phyloP scores from a whole-genome alignment of 1,140 invertebrate species.

The Trachymyrmex septentrionalis region DNA sequence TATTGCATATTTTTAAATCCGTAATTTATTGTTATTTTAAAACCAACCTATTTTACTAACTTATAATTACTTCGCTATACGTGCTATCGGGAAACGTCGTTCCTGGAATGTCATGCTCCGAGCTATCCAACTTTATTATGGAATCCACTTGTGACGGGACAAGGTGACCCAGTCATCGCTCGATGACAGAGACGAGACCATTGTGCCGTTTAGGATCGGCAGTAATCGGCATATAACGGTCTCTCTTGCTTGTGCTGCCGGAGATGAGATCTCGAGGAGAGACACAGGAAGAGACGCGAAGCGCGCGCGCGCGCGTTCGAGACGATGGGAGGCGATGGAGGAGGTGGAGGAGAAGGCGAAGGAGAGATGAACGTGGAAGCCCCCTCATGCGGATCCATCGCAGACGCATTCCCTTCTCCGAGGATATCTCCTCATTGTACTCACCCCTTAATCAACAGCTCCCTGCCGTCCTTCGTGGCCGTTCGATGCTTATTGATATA shows the following conservation, averaged over 20 bases:
- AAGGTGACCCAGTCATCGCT: conserved; percentile 74
- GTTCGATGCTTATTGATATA: conserved; percentile 84
- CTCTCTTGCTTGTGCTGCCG: conserved; percentile 58
- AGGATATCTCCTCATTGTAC: conserved; percentile 78
- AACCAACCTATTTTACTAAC: conserved; percentile 17
- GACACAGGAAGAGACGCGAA: conserved; percentile 48
- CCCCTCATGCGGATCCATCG: conserved; percentile 74
- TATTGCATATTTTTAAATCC: too few species aligned
- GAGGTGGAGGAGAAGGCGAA: neutral
- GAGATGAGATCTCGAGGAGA: conserved; percentile 74
- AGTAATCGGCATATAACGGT: conserved; percentile 75
- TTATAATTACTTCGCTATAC: conserved; percentile 12
- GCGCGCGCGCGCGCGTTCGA: neutral
- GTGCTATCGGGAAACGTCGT: neutral
- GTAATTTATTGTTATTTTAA: conserved; percentile 2
- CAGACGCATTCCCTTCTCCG: conserved; percentile 76
- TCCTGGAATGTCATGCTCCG: neutral
- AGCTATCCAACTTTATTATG: conserved; percentile 63
- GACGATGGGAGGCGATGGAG: neutral
- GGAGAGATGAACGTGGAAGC: conserved; percentile 56
- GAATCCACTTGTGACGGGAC: conserved; percentile 68
- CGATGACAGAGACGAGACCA: conserved; percentile 72
- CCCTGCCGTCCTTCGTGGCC: conserved; percentile 77
- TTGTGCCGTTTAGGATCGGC: conserved; percentile 70
- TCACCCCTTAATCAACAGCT: conserved; percentile 81